Conservation (phyloP, 2,113 vertebrate genomes). For the Macquaria ambigua region DNA sequence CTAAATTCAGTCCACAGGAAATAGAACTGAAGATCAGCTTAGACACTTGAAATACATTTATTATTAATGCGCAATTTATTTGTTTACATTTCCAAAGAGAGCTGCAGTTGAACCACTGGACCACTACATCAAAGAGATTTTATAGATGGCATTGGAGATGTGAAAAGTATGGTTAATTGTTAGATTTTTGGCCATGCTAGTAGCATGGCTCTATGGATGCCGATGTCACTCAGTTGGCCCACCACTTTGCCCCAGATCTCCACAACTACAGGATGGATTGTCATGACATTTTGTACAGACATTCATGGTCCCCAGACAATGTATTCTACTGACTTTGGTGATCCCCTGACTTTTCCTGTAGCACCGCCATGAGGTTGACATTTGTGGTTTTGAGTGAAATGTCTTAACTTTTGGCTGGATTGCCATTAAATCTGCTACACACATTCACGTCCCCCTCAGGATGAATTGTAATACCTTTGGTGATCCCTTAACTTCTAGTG, state of each 20-base stretch:
- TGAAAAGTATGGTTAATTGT: neutral
- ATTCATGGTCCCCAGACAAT: neutral
- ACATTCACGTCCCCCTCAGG: neutral
- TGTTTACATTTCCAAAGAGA: slow-evolving; percentile 24
- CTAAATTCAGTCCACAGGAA: neutral
- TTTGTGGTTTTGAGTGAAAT: neutral
- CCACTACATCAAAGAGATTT: neutral
- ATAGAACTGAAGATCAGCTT: neutral
- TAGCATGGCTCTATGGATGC: neutral
- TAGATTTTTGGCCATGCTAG: neutral
- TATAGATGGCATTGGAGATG: neutral
- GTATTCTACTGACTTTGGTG: neutral
- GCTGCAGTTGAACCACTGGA: neutral
- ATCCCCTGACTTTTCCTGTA: neutral
- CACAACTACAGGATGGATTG: neutral
- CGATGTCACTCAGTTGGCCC: neutral
- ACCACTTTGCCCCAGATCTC: neutral
- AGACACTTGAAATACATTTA: slow-evolving; percentile 3
- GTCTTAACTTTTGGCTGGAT: neutral
- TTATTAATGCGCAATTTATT: slow-evolving; percentile 39
- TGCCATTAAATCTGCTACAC: neutral
- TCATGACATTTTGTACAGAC: neutral
- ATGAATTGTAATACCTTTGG: neutral
- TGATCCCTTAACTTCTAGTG: neutral
- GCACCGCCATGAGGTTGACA: neutral